A percentile compares a stretch with the other conserved stretches of the same genome.
Evolutionary conservation across 2,797 vertebrate species (phyloP).

Genomic region (Ficedula albicollis): DNA sequence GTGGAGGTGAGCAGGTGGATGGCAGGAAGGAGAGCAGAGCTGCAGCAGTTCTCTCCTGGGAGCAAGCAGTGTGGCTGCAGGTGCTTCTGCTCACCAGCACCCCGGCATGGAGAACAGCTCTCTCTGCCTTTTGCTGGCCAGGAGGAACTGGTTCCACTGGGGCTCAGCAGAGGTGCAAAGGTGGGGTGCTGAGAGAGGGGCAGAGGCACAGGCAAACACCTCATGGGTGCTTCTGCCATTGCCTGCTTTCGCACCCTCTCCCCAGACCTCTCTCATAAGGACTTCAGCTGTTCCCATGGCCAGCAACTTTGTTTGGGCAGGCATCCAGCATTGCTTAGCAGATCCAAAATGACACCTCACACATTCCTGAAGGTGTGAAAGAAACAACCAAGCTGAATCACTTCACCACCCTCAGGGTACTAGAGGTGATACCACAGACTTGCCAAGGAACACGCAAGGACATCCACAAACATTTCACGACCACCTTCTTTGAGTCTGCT

Average conservation of each 20-base stretch:
- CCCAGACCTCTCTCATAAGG: conserved; percentile 14
- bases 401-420: not conserved
- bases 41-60: not conserved
- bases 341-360: conserved; percentile 40
- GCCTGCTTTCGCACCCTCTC: not conserved
- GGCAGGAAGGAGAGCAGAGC: not conserved
- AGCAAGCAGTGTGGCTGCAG: not conserved
- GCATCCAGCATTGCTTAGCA: conserved; percentile 47
- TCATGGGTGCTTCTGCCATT: not conserved
- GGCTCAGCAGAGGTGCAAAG: not conserved
- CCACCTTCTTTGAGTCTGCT: conserved; percentile 33
- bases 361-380: conserved; percentile 58
- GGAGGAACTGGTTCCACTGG: not conserved
- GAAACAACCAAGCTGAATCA: conserved; percentile 54
- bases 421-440: not conserved
- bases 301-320: conserved; percentile 40
- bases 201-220: not conserved
- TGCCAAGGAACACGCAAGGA: conserved; percentile 43
- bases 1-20: not conserved
- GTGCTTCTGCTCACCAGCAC: not conserved
- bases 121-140: not conserved
- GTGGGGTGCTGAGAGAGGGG: not conserved
- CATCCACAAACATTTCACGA: conserved; percentile 56
- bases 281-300: conserved; percentile 18
- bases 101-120: not conserved